Evolutionary conservation across 2,113 vertebrate species (phyloP).

Genomic region (Furnarius figulus): DNA sequence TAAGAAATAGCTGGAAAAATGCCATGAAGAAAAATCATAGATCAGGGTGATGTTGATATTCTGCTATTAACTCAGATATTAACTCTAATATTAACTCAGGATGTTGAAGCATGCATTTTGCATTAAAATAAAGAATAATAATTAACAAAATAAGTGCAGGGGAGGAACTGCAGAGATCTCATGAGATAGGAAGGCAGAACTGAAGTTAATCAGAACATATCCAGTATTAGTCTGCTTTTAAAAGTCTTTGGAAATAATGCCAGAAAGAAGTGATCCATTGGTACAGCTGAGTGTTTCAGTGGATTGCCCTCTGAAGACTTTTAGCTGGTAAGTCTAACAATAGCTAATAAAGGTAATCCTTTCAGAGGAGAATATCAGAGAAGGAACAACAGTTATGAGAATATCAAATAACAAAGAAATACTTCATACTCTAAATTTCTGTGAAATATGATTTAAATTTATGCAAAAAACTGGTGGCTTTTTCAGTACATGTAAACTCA

Average conservation of each 20-base stretch:
- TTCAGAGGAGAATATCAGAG: not conserved
- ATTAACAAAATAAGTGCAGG: not conserved
- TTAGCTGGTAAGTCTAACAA: not conserved
- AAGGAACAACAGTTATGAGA: not conserved
- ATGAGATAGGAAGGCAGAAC: not conserved
- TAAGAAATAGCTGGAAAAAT: not conserved
- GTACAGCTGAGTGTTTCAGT: fast-evolving
- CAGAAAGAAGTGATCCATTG: not conserved
- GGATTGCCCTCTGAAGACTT: not conserved
- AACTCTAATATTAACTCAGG: not conserved
- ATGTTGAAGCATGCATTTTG: not conserved
- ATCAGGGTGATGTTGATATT: not conserved
- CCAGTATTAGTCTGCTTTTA: not conserved
- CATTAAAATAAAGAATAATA: not conserved
- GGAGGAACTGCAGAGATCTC: not conserved
- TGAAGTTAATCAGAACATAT: not conserved
- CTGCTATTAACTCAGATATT: not conserved
- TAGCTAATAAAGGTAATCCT: not conserved
- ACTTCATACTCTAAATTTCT: not conserved
- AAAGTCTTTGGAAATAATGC: not conserved
- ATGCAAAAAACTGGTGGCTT: not conserved
- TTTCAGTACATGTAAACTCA: not conserved
- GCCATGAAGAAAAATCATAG: not conserved
- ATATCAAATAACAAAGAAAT: not conserved
- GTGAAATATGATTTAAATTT: not conserved